These are phyloP conservation scores for Tridacna gigas DNA, from an alignment of 2,888 invertebrate species.

Conservation along the genomic window DNA sequence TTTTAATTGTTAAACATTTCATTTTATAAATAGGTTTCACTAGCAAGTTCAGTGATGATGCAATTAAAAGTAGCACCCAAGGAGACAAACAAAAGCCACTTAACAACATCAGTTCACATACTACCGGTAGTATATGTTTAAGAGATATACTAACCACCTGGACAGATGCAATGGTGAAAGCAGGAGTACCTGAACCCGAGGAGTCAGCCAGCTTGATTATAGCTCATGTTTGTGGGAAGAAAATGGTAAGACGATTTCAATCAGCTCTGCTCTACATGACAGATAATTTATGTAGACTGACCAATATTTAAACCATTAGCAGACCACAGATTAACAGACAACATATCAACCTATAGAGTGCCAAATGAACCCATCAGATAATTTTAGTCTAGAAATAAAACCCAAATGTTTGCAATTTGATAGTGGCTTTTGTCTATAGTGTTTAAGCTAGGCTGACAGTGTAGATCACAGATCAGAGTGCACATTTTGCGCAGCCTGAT, in stretches of 20 bases:
- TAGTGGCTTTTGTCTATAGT: too few species aligned
- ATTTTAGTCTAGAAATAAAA: too few species aligned
- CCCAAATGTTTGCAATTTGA: too few species aligned
- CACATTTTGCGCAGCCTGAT: too few species aligned
- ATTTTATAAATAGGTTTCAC: background rate
- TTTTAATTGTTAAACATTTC: background rate
- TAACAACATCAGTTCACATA: background rate
- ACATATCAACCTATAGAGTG: too few species aligned
- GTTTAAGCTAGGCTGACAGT: too few species aligned
- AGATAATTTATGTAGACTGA: too few species aligned
- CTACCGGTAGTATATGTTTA: background rate
- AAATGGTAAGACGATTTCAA: slow-evolving; percentile 48
- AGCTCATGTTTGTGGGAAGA: slow-evolving; percentile 59
- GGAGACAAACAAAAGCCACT: background rate
- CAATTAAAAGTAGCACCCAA: background rate
- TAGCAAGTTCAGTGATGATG: background rate
- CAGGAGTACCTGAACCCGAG: slow-evolving; percentile 43
- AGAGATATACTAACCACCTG: slow-evolving; percentile 4
- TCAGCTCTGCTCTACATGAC: too few species aligned
- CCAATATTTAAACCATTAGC: too few species aligned
- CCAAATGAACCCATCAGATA: too few species aligned
- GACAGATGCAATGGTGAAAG: slow-evolving; percentile 1
- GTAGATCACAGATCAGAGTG: too few species aligned
- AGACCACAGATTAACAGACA: too few species aligned
- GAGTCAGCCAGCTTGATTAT: slow-evolving; percentile 52